Evolutionary conservation across 2,797 vertebrate species (phyloP).

Genomic region (Phataginus tetradactyla): DNA sequence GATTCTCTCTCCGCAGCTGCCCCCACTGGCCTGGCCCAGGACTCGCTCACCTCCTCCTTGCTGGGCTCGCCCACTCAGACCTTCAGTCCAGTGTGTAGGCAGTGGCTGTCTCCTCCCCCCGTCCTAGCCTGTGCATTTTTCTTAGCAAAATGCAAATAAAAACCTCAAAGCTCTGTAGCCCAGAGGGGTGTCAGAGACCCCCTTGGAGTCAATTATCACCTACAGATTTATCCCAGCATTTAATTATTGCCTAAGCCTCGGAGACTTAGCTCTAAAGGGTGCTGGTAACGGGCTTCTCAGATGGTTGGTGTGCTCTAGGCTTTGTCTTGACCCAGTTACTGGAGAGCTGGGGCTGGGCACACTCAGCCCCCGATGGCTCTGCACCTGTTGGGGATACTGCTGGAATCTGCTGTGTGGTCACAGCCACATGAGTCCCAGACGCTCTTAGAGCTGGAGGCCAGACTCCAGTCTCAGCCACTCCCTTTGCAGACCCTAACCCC

Average conservation of each 20-base stretch:
- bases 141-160: background rate
- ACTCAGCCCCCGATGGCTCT: background rate
- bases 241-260: background rate
- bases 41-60: accelerated
- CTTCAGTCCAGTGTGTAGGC: no score
- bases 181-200: background rate
- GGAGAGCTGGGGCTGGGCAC: background rate
- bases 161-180: background rate
- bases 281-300: background rate
- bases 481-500: background rate
- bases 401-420: background rate
- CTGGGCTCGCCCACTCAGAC: background rate
- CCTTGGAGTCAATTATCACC: background rate
- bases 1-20: background rate
- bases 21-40: background rate
- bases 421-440: background rate
- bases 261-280: background rate
- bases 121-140: background rate
- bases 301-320: background rate
- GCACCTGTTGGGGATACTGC: background rate
- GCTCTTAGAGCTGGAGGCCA: background rate
- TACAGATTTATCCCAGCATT: background rate
- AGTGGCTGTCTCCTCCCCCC: accelerated
- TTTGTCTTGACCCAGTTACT: background rate
- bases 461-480: background rate